A percentile compares a stretch with the other conserved stretches of the same genome.
These are phyloP conservation scores for Phaethon lepturus DNA, from an alignment of 2,113 vertebrate genomes.

Conservation along the genomic window DNA sequence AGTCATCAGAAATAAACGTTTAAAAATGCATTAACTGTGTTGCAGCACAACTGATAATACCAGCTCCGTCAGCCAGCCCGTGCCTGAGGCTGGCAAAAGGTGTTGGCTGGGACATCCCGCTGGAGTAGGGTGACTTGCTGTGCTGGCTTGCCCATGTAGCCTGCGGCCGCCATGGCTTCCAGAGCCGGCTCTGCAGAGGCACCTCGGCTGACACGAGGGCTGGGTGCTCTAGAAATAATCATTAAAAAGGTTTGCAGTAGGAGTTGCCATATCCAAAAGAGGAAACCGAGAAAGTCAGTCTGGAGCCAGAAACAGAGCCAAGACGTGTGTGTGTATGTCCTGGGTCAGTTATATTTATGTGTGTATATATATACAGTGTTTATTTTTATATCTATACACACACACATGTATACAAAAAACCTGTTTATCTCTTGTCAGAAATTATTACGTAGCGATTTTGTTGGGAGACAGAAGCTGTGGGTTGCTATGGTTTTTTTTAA, in stretches of 20 bases:
- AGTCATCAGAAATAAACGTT: not conserved
- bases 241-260: not conserved
- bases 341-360: not conserved
- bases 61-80: not conserved
- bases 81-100: not conserved
- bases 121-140: accelerated
- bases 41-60: not conserved
- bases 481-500: not conserved
- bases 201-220: not conserved
- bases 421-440: not conserved
- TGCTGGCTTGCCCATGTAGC: not conserved
- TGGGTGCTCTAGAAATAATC: not conserved
- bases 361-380: accelerated
- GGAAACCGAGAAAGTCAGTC: no score
- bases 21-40: not conserved
- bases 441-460: not conserved
- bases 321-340: not conserved
- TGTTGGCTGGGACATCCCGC: accelerated
- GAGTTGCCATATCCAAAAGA: not conserved
- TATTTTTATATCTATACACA: no score
- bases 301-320: not conserved
- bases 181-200: not conserved
- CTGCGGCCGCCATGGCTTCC: not conserved
- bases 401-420: no score
- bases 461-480: not conserved